Evolutionary conservation across 2,113 vertebrate genomes (phyloP).

Genomic region (Catharus fuscescens): DNA sequence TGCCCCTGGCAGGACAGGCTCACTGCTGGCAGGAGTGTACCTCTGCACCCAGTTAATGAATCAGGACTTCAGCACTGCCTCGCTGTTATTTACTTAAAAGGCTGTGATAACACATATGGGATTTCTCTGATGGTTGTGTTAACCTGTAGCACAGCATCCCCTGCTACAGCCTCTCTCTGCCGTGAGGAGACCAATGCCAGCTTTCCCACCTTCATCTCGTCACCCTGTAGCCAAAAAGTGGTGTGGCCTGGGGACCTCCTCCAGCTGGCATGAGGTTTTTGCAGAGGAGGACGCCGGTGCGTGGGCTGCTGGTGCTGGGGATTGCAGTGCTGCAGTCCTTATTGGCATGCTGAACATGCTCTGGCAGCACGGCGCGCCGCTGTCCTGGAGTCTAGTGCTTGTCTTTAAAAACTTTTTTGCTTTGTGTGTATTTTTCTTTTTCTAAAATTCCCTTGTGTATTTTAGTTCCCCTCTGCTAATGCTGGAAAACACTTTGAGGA

Average conservation of each 20-base stretch:
- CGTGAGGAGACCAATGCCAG: fast-evolving
- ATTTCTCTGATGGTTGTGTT: not conserved
- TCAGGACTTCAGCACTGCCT: not conserved
- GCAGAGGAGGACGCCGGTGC: not conserved
- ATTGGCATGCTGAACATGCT: constrained; percentile 27
- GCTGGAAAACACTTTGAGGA: not conserved
- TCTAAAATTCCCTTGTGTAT: not conserved
- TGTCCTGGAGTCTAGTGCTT: not conserved
- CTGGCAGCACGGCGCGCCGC: not conserved
- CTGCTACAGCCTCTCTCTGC: not conserved
- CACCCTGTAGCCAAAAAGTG: fast-evolving
- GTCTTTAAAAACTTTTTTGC: not conserved
- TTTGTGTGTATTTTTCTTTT: not conserved
- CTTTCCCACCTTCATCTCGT: not conserved
- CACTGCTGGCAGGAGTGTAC: not conserved
- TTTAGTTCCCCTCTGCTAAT: not conserved
- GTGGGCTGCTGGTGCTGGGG: constrained; percentile 12
- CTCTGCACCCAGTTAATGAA: not conserved
- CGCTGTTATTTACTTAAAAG: not conserved
- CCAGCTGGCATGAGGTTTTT: not conserved
- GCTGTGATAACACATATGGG: fast-evolving
- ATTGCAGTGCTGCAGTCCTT: constrained; percentile 53
- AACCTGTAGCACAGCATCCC: not conserved
- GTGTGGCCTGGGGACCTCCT: not conserved
- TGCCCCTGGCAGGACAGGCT: not conserved